Evolutionary conservation across 2,113 vertebrate species (phyloP), one percentile per base, ranked within the genome.

Genomic region (Mystacornis crossleyi): DNA sequence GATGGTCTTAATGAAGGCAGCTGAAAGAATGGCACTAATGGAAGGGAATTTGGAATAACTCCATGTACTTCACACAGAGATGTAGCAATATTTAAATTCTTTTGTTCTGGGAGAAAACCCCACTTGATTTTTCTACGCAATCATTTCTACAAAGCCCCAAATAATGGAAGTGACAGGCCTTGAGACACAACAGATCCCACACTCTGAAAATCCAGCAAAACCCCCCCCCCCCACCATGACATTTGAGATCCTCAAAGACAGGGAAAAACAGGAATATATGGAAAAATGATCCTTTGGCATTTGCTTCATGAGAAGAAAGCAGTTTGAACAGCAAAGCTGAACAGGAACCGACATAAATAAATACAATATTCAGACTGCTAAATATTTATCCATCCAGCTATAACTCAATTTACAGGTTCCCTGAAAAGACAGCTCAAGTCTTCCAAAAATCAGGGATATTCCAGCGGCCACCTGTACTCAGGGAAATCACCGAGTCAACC

Each of bases 201-300:
- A 34, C 4, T 20, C 43, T 10, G 14, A 85, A 72, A 83, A 86
- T 38, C 40, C 10, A 45, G 57, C 12, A 50, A 7, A 11, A 20
- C 10, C 0, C 1, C 7, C 1, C 0, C 1, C 7, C 1, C 20
- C 25, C 36, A 5, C 9, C 18, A 14, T 3, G 31, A 74, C 9
- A 53, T 60, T 25, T 60, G 40, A 74, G 55, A 74, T 57, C 47
- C 42, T 72, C 48, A 58, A 14, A 45, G 10, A 34, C 6, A 47
- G 19, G 24, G 20, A 73, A 73, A 93, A 81, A 12, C 7, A 38
- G 29, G 28, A 78, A 58, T 40, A 47, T 0, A 16, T 3, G 11
- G 34, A 34, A 67, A 94, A 90, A 83, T 2, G 14, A 85, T 36
- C 23, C 28, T 80, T 28, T 45, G 48, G 19, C 36, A 36, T 60